Evolutionary conservation across 2,888 invertebrate species (phyloP), one percentile per base, ranked within the genome.

Genomic region (Myopa tessellatipennis): DNA sequence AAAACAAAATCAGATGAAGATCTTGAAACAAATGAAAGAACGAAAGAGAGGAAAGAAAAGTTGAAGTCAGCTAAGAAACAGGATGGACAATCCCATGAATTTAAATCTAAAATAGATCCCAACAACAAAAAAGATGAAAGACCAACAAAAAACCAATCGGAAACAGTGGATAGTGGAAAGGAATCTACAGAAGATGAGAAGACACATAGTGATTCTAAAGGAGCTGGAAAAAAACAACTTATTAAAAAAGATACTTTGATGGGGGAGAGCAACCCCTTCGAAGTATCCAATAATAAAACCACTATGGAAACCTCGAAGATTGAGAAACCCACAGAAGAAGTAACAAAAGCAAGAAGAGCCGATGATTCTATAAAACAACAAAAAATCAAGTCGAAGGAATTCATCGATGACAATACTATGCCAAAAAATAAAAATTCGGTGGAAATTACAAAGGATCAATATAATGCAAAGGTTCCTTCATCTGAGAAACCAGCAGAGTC

Each of bases 281-380:
- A 26, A 26, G 1, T 26, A 2, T 26, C 26, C 26, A 26, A 26
- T 26, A 26, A 1, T 26, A 26, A 26, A 26, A 26, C 26, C 26
- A 50, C 45, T 68, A 36, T 61, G 7, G n/a, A 55, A 38, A 70
- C 77, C 26, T 40, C 71, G 61, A 52, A 72, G 65, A 63, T 55
- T 70, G 50, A 75, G 74, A 40, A 58, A 52, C 12, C 4, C 65
- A 60, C 38, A 58, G 18, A 65, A 2, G 74, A 78, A 73, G 68
- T 26, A 7, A 50, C 16, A 14, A 60, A 73, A 70, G 63, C 16
- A 38, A 45, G 3, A 40, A n/a, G 61, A 4, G 14, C 45, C 18
- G 10, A 70, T 26, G 16, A 58, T 14, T 14, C 6, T 45, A 8
- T 18, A 40, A 70, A 40, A 26, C 55, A 71, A 10, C 34, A 10